Evolutionary conservation across 2,888 invertebrate species (phyloP), one percentile per base, ranked within the genome.

Genomic region (Cheilosia impressa): DNA sequence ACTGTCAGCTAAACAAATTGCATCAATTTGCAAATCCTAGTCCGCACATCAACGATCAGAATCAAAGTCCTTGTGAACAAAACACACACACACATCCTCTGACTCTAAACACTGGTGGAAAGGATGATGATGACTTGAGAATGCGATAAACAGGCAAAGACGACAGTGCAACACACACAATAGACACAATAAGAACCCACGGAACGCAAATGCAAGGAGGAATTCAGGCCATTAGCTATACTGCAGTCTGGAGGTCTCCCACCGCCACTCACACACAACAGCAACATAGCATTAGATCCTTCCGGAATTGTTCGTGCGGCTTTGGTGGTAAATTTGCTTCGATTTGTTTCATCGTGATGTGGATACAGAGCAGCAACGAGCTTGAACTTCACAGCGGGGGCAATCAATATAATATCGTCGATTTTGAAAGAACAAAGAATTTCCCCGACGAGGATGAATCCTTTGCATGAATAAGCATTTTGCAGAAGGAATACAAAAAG

Each of bases 1-100:
- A 88, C 87, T 89, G 89, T 88, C 89, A 88, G 88, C 87, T 77
- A 87, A 88, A 89, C 88, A 89, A 89, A 89, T 89, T 88, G 87
- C 80, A 82, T 87, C 89, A 89, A 89, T 89, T 89, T 89, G 85
- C 68, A 81, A 85, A 85, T 81, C 81, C 63, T 72, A 62, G 62
- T 68, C 68, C 63, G 62, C 45, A 81, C 75, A 76, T 71, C 77
- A 81, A 45, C 71, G 81, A 81, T 68, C 72, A 58, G 60, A 76
- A 76, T 76, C 75, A 80, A 66, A 80, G 65, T 80, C 66, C 50
- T 66, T 58, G 57, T 13, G 43, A 57, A 58, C 15, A 68, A 63
- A 66, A 57, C 22, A 52, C 41, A 45, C 31, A 62, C 47, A 60
- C 17, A 47, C 60, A 45, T 22, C n/a, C 24, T 43, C 17, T 24